Base-by-base conservation (phyloP, 2,888 invertebrate species). In the Polymixis lichenea region DNA sequence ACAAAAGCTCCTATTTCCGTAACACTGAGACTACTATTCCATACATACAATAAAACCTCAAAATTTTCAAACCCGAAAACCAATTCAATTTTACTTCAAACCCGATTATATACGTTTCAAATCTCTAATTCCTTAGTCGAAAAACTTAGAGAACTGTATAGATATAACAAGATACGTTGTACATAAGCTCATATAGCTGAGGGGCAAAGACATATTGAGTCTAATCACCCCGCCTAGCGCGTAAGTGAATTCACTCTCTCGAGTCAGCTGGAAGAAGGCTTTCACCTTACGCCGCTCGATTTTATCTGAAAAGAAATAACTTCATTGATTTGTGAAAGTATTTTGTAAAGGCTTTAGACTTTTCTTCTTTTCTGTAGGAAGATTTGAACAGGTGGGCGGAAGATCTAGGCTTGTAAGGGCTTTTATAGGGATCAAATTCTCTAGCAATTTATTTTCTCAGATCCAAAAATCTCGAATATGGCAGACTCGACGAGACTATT, bases 141-240 rank as follows among this genome's bases (percentile, higher is more conserved):
- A 91, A 84, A 95, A 94, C 84, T 96, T 95, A 0, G 95, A 94
- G 79, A 95, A 95, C 82, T 96, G 96, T 86, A 95, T 93, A 32
- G 94, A 91, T 65, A 96, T 95, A 55, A 96, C 93, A 0, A 96
- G 87, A 69, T 95, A 96, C 0, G 95, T 95, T 2, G 95, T 93
- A 81, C 95, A 95, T 4, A 95, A 89, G 74, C 94, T 94, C 56
- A 92, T 89, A 81, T 94, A 96, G 78, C 93, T 94, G 0, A 96
- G 90, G 11, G 96, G 96, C 9, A 96, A 83, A 3, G 94, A 93
- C 95, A 96, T 95, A 77, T 95, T 92, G 15, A 96, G 91, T 51
- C 90, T 91, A 74, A 96, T 92, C 61, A 95, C 91, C 0, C 94
- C 95, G 81, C 92, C 93, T 19, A 95, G 86, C 3, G 93, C 91